Evolutionary conservation across 2,113 vertebrate genomes (phyloP).

Genomic region (Cariama cristata): DNA sequence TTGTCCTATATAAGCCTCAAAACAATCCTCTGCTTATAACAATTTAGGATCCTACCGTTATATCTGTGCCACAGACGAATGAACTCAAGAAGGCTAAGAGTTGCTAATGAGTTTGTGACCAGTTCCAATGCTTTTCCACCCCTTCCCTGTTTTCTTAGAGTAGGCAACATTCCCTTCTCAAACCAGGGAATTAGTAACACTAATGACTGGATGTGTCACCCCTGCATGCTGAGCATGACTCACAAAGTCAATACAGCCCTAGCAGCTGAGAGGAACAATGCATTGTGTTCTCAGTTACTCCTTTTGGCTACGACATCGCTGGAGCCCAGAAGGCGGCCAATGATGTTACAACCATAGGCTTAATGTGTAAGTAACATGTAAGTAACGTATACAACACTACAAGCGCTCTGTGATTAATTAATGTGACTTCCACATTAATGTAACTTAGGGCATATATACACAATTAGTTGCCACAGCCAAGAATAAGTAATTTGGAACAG

Average conservation of each 20-base stretch:
- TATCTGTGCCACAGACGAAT: not conserved
- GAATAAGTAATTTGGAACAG: slow-evolving; percentile 37
- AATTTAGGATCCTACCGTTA: not conserved
- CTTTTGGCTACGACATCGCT: not conserved
- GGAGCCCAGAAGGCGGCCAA: not conserved
- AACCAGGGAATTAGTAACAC: not conserved
- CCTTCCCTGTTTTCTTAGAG: not conserved
- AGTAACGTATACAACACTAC: not conserved
- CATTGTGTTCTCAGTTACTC: not conserved
- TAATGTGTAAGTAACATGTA: not conserved
- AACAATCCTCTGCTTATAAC: not conserved
- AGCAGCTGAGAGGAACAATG: slow-evolving; percentile 15
- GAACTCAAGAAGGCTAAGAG: not conserved
- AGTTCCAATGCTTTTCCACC: not conserved
- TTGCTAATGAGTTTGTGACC: not conserved
- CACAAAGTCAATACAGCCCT: not conserved
- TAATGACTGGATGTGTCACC: not conserved
- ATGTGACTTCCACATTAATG: not conserved
- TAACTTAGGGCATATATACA: not conserved
- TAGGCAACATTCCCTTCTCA: not conserved
- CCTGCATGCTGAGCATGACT: not conserved
- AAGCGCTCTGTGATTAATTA: slow-evolving; percentile 12
- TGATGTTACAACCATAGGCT: slow-evolving; percentile 37
- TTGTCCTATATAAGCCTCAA: not conserved
- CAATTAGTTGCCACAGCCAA: not conserved